Base-by-base conservation (phyloP, 2,113 vertebrate genomes). In the Marmota flaviventris region DNA sequence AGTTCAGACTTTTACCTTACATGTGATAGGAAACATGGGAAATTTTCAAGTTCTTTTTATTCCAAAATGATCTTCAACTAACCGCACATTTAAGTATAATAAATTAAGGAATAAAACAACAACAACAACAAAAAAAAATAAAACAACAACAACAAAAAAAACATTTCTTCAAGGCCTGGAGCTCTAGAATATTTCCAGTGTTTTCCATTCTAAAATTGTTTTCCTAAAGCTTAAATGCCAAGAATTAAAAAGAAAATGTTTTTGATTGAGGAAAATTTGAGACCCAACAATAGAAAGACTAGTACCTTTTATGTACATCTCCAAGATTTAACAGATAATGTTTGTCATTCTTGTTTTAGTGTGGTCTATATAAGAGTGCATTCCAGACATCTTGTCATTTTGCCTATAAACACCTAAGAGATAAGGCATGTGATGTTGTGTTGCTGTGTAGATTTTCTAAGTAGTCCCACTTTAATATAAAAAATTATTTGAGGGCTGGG, bases 51-150 rank as follows among this genome's bases (percentile, higher is more conserved):
- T 83, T 29, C 5, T 42, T 86, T 88, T 42, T 48, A 78, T 85
- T 86, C 37, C 51, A n/a, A n/a, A n/a, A n/a, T n/a, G n/a, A n/a
- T n/a, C n/a, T n/a, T n/a, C n/a, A n/a, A n/a, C n/a, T n/a, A 92
- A 65, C 89, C 17, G 27, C 42, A 87, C 82, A 34, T 25, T 85
- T 83, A 78, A 94, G 12, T 96, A 0, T 83, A 83, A 72, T 92
- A 88, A 92, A 85, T 53, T 77, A 95, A 70, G 45, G 32, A 75
- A 91, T 81, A 37, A 37, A 42, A n/a, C n/a, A n/a, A n/a, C n/a
- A n/a, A n/a, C n/a, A n/a, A n/a, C n/a, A n/a, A n/a, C n/a, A n/a
- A n/a, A n/a, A n/a, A n/a, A n/a, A n/a, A n/a, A n/a, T n/a, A n/a
- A n/a, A n/a, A n/a, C n/a, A n/a, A n/a, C n/a, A n/a, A n/a, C n/a